Conservation (phyloP, 2,113 vertebrate genomes). For the Mormoops blainvillei region DNA sequence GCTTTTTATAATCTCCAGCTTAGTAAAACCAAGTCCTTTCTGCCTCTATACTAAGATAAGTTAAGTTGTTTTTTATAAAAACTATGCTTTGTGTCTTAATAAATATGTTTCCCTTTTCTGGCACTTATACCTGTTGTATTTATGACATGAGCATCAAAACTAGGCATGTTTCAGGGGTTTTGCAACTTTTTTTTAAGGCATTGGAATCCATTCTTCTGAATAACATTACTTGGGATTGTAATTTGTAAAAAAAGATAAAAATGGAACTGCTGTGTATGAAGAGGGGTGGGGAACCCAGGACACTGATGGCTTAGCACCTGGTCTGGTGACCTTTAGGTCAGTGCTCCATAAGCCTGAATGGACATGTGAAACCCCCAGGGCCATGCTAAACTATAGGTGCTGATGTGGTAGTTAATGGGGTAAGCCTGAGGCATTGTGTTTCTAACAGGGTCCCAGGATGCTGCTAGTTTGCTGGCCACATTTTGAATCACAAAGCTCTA, state of each 20-base stretch:
- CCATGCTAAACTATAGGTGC: background rate
- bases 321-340: background rate
- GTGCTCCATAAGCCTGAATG: background rate
- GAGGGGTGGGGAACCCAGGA: background rate
- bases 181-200: background rate
- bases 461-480: background rate
- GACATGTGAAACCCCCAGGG: background rate
- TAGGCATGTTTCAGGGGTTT: background rate
- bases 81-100: background rate
- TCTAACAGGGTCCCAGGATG: background rate
- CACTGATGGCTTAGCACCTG: background rate
- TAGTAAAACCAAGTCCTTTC: background rate
- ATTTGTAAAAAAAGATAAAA: background rate
- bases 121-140: background rate
- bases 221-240: background rate
- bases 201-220: background rate
- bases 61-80: constrained; percentile 9
- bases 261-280: background rate
- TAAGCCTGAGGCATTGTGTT: background rate
- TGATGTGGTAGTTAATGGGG: background rate
- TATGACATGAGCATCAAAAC: background rate
- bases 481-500: background rate
- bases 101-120: background rate
- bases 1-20: background rate
- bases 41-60: background rate